Conservation (phyloP, 2,797 vertebrate genomes). For the Syngnathus rostellatus region DNA sequence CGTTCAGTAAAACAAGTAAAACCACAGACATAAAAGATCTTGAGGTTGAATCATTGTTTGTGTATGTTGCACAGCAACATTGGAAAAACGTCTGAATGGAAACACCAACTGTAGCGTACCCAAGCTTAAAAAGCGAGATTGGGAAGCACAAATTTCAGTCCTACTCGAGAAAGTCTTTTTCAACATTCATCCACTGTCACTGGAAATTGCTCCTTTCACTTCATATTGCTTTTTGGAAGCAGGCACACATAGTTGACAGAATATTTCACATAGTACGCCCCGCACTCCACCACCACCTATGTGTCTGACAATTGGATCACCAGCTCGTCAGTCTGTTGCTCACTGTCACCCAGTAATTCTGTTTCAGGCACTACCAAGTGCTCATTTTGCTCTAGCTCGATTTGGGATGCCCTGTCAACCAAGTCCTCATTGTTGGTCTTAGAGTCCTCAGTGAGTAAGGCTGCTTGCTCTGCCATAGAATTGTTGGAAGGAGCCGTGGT, state of each 20-base stretch:
- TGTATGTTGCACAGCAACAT: slow-evolving; percentile 63
- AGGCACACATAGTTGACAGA: slow-evolving; percentile 35
- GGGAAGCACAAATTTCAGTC: not conserved
- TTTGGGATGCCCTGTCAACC: slow-evolving; percentile 68
- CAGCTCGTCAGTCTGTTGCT: slow-evolving; percentile 70
- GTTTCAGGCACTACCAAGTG: slow-evolving; percentile 82
- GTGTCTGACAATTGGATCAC: slow-evolving; percentile 38
- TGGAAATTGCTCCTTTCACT: slow-evolving; percentile 52
- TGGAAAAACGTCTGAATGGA: slow-evolving; percentile 61
- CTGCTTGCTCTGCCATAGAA: slow-evolving; percentile 76
- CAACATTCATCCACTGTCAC: slow-evolving; percentile 49
- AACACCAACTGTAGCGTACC: slow-evolving; percentile 18
- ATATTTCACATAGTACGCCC: slow-evolving; percentile 14
- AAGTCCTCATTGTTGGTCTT: slow-evolving; percentile 63
- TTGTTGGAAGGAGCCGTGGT: slow-evolving; percentile 86
- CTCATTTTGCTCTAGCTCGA: slow-evolving; percentile 66
- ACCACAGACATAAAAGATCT: too few relatives aligned
- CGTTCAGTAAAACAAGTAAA: slow-evolving; percentile 3
- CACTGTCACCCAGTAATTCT: slow-evolving; percentile 83
- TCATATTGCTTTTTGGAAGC: slow-evolving; percentile 25
- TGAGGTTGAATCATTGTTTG: not conserved
- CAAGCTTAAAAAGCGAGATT: slow-evolving; percentile 13
- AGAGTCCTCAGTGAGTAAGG: slow-evolving; percentile 67
- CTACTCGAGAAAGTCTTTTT: slow-evolving; percentile 7
- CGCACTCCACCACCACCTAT: slow-evolving; percentile 14